Evolutionary conservation across 1,140 invertebrate species (phyloP).

Genomic region (Drosophila suzukii): DNA sequence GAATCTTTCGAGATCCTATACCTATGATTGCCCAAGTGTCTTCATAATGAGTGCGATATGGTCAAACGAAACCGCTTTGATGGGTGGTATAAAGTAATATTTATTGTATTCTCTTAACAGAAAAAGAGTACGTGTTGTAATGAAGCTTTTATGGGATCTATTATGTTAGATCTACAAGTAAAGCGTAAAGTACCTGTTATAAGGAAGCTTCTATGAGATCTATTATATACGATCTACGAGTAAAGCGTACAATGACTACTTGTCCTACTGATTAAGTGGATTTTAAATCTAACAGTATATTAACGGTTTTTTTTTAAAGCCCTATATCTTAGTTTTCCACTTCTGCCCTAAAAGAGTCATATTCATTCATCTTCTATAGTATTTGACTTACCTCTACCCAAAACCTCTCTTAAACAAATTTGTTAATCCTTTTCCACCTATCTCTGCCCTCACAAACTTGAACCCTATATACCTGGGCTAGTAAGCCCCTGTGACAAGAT

Average conservation of each 20-base stretch:
- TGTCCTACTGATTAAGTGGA: too few relatives aligned
- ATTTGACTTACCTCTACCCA: conserved; percentile 1
- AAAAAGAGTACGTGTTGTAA: too few relatives aligned
- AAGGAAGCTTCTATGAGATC: too few relatives aligned
- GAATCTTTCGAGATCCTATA: background rate
- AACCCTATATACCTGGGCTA: conserved; percentile 2
- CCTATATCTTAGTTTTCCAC: background rate
- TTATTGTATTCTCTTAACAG: too few relatives aligned
- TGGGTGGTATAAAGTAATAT: too few relatives aligned
- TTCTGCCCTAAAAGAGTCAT: background rate
- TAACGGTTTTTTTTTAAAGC: background rate
- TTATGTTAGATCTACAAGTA: too few relatives aligned
- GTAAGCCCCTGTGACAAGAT: conserved; percentile 8
- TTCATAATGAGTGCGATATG: background rate
- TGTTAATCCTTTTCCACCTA: conserved; percentile 35
- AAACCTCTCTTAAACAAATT: conserved; percentile 27
- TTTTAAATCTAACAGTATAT: background rate
- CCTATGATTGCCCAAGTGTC: background rate
- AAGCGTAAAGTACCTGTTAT: too few relatives aligned
- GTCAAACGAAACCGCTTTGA: background rate
- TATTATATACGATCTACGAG: too few relatives aligned
- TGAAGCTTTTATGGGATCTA: too few relatives aligned
- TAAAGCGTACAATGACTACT: too few relatives aligned
- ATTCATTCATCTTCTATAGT: conserved; percentile 13
- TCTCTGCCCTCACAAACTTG: conserved; percentile 12